A percentile compares a stretch with the other conserved stretches of the same genome.
Conservation (phyloP, 1,140 invertebrate species). For the Drosophila nigrodunni region DNA sequence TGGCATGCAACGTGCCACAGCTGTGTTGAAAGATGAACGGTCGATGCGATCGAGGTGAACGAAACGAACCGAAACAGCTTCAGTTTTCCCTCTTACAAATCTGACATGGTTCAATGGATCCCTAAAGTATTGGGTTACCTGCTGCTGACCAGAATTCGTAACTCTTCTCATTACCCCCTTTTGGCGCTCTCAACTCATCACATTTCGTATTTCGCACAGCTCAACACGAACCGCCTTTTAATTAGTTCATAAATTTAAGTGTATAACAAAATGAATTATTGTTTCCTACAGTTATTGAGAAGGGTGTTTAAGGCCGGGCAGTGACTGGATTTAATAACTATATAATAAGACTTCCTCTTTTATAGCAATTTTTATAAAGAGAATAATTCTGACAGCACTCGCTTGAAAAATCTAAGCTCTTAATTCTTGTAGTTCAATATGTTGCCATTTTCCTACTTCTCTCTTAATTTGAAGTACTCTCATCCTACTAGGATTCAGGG, state of each 20-base stretch:
- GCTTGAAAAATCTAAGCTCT: too few relatives aligned
- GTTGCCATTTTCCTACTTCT: too few relatives aligned
- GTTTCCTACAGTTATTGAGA: too few relatives aligned
- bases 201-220: constrained; percentile 25
- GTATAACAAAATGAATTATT: constrained; percentile 10
- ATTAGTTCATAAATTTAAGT: constrained; percentile 65
- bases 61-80: background rate
- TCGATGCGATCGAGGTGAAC: background rate
- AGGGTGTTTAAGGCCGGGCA: too few relatives aligned
- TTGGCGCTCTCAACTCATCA: background rate
- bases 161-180: background rate
- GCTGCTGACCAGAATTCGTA: constrained; percentile 11
- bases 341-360: too few relatives aligned
- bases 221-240: constrained; percentile 56
- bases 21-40: constrained; percentile 44
- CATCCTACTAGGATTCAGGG: too few relatives aligned
- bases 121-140: constrained; percentile 63
- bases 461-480: too few relatives aligned
- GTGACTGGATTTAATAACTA: too few relatives aligned
- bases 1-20: constrained; percentile 26
- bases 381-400: too few relatives aligned
- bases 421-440: too few relatives aligned
- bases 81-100: constrained; percentile 28
- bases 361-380: too few relatives aligned
- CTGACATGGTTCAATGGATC: constrained; percentile 55